These are phyloP conservation scores for Drosophila tsacasi DNA, from an alignment of 1,140 invertebrate genomes.

Conservation along the genomic window DNA sequence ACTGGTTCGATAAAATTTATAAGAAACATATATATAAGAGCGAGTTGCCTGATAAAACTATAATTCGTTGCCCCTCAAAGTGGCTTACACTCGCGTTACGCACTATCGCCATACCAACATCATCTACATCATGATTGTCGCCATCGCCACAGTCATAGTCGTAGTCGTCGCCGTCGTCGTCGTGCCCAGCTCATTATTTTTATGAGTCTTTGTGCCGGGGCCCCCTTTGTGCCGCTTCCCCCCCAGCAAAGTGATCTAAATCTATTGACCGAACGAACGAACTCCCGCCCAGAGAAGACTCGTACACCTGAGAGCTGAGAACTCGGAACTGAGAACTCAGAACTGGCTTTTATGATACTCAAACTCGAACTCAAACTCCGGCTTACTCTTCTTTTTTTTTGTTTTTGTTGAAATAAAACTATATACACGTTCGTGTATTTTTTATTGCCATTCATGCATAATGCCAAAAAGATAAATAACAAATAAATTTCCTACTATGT, in stretches of 20 bases:
- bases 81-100: slow-evolving; percentile 12
- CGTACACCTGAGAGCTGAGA: slow-evolving; percentile 66
- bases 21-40: not conserved
- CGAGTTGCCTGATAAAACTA: not conserved
- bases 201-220: slow-evolving; percentile 67
- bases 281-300: slow-evolving; percentile 50
- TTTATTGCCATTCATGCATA: slow-evolving; percentile 83
- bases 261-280: slow-evolving; percentile 63
- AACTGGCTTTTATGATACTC: slow-evolving; percentile 63
- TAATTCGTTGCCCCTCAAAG: not conserved
- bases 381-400: slow-evolving; percentile 19
- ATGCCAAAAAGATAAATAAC: slow-evolving; percentile 82
- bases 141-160: slow-evolving; percentile 44
- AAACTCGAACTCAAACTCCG: not conserved
- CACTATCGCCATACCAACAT: slow-evolving; percentile 18
- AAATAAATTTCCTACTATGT: slow-evolving; percentile 73
- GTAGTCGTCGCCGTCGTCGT: slow-evolving; percentile 28
- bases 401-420: slow-evolving; percentile 42
- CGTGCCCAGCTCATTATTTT: slow-evolving; percentile 80
- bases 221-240: slow-evolving; percentile 11
- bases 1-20: not conserved
- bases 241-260: slow-evolving; percentile 70
- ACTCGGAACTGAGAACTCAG: slow-evolving; percentile 61
- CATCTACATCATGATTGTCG: slow-evolving; percentile 75
- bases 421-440: slow-evolving; percentile 40